These are phyloP conservation scores for Cryptocephalus primarius DNA, from an alignment of 2,888 invertebrate species.

Conservation along the genomic window DNA sequence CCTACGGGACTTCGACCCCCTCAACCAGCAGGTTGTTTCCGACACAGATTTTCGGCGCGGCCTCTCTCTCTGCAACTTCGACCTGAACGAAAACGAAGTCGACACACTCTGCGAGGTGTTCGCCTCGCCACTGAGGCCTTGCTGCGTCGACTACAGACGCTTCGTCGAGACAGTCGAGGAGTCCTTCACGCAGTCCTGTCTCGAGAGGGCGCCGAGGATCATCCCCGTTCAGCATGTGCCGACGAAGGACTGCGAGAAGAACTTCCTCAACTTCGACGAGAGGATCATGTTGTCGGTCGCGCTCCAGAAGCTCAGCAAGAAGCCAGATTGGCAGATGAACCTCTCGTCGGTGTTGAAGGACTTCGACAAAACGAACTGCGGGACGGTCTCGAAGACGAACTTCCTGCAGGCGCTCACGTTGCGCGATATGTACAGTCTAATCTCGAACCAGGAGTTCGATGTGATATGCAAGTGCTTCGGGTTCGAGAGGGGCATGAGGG, in stretches of 20 bases:
- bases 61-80: slow-evolving; percentile 52
- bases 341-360: slow-evolving; percentile 60
- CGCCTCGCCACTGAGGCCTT: slow-evolving; percentile 48
- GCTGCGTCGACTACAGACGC: slow-evolving; percentile 53
- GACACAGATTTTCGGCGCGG: slow-evolving; percentile 61
- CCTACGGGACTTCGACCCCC: slow-evolving; percentile 53
- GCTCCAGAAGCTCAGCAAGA: slow-evolving; percentile 55
- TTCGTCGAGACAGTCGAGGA: slow-evolving; percentile 60
- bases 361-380: slow-evolving; percentile 56
- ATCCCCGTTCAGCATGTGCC: slow-evolving; percentile 61
- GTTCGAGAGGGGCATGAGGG: slow-evolving; percentile 46
- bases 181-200: slow-evolving; percentile 51
- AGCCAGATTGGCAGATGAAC: slow-evolving; percentile 56
- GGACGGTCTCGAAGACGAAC: slow-evolving; percentile 51
- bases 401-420: slow-evolving; percentile 55
- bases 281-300: slow-evolving; percentile 51
- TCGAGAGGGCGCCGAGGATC: slow-evolving; percentile 57
- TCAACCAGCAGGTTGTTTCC: slow-evolving; percentile 50
- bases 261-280: slow-evolving; percentile 67
- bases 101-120: slow-evolving; percentile 64
- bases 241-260: slow-evolving; percentile 47
- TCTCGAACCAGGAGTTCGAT: slow-evolving; percentile 57
- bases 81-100: slow-evolving; percentile 55
- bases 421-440: slow-evolving; percentile 50
- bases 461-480: slow-evolving; percentile 66